Base-by-base conservation (phyloP, 1,140 invertebrate species). In the Acromyrmex heyeri region DNA sequence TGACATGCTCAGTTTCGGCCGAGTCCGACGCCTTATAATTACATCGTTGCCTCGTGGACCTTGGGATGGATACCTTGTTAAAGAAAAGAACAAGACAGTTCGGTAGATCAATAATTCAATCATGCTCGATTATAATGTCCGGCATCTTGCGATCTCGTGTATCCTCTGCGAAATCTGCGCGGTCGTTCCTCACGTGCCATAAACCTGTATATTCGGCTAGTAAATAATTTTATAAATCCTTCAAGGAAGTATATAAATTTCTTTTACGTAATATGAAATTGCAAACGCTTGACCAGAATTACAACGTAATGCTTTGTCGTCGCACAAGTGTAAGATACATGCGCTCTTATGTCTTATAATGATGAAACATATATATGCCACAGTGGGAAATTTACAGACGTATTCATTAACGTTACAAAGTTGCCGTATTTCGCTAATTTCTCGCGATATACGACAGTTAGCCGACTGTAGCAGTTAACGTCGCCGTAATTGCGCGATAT, bases 1-100 rank as follows among this genome's bases (percentile, higher is more conserved):
- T 81, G 64, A 59, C 78, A 34, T 50, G 34, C 30, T 21, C 27
- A 21, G 30, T 44, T 81, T 70, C 64, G 78, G 10, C 50, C 78
- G 18, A 81, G 61, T n/a, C 76, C 65, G 34, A 24, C 65, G 78
- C 62, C 57, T 81, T 27, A 27, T 81, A 70, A 81, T 81, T 70
- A 70, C 62, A 10, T 1, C 18, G 30, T 5, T 38, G 30, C 44
- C 7, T n/a, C 50, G 50, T 48, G 76, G 30, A 55, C 12, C 34
- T 81, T 38, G 62, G 24, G 1, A 48, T 53, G n/a, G 78, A 27
- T 70, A 30, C 5, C 50, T 16, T 16, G 78, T n/a, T 34, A 27
- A 65, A 30, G 24, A 1, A 24, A 78, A 16, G 18, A 1, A 48
- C 24, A 55, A 30, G 10, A 53, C 24, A 50, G 61, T 67, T 67